Evolutionary conservation across 2,888 invertebrate species (phyloP).

Genomic region (Ferrisia virgata): DNA sequence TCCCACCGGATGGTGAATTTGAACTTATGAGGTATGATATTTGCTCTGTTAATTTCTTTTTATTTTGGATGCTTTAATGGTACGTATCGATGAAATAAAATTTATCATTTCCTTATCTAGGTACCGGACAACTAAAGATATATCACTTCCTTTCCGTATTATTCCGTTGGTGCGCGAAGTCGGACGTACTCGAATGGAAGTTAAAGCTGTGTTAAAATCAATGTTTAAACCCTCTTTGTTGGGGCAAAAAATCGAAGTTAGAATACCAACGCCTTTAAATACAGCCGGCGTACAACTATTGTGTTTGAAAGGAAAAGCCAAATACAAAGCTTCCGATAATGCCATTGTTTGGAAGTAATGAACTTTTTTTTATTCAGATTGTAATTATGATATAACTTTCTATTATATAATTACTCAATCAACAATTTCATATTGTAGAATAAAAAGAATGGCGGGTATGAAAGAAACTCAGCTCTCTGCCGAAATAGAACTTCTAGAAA

Average conservation of each 20-base stretch:
- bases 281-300: conserved; percentile 98
- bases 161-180: conserved; percentile 98
- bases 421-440: conserved; percentile 57
- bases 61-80: neutral
- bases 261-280: conserved; percentile 97
- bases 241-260: conserved; percentile 98
- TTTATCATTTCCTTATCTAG: conserved; percentile 55
- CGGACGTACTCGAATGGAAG: conserved; percentile 99
- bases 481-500: conserved; percentile 96
- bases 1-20: conserved; percentile 99
- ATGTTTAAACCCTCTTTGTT: conserved; percentile 97
- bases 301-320: conserved; percentile 98
- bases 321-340: conserved; percentile 99
- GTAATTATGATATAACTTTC: neutral
- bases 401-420: neutral
- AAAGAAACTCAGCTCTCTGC: conserved; percentile 99
- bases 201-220: conserved; percentile 97
- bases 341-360: conserved; percentile 94
- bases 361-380: neutral
- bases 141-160: conserved; percentile 97
- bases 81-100: neutral
- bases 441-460: conserved; percentile 94
- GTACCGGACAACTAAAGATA: conserved; percentile 99
- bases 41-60: neutral
- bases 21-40: conserved; percentile 89